Conservation (phyloP, 2,797 vertebrate species). For the Gobionotothen gibberifrons region DNA sequence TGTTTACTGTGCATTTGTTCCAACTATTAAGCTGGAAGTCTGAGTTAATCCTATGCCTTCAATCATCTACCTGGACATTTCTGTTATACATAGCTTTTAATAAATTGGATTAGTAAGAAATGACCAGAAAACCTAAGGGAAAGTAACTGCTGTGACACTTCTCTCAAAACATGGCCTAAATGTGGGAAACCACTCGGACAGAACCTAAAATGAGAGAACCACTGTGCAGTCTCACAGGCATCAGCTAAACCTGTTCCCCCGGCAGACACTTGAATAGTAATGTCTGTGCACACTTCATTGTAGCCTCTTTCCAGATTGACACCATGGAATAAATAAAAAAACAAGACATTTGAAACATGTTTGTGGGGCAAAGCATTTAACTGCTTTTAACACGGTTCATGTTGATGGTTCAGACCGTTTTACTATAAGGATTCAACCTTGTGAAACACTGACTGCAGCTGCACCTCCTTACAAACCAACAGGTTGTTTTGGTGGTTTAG, state of each 20-base stretch:
- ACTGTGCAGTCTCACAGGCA: neutral
- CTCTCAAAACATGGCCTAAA: neutral
- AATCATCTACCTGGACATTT: neutral
- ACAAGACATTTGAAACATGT: neutral
- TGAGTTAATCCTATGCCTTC: neutral
- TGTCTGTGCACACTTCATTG: neutral
- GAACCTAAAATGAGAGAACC: too few species aligned
- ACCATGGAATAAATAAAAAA: neutral
- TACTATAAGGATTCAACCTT: neutral
- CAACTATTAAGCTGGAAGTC: neutral
- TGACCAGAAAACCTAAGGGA: neutral
- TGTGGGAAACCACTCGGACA: constrained; percentile 1
- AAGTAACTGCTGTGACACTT: neutral
- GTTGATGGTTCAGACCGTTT: neutral
- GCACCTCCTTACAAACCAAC: neutral
- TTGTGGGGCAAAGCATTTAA: neutral
- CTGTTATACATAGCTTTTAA: neutral
- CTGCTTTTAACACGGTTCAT: neutral
- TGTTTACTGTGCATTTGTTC: neutral
- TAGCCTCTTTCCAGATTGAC: neutral
- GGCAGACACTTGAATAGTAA: neutral
- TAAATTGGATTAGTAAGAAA: neutral
- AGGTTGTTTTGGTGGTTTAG: neutral
- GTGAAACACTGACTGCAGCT: neutral
- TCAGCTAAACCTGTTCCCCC: neutral